Base-by-base conservation (phyloP, 1,140 invertebrate species). In the Samia ricini region DNA sequence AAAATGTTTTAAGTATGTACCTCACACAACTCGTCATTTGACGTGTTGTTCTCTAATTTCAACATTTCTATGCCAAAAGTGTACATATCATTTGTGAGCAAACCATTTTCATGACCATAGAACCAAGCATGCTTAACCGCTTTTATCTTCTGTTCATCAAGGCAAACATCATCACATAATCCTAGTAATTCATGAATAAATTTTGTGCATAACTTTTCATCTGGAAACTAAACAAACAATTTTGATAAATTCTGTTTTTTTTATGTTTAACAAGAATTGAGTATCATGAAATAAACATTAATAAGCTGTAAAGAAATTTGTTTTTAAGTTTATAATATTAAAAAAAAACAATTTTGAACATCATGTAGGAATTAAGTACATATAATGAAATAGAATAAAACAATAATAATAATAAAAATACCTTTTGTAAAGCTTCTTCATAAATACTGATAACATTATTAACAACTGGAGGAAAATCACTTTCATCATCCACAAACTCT, bases 31-130 rank as follows among this genome's bases (percentile, higher is more conserved):
- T 89, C 76, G 19, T 81, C 72, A 50, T 65, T 68, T 7, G 69
- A 64, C 18, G 69, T 66, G 57, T 77, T 71, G 54, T 77, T 68
- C 66, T 88, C 79, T 20, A 83, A 22, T 56, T 85, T 88, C 56
- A 89, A 64, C 52, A 89, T 59, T 22, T 79, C 68, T 33, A 89
- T 75, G 3, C 87, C 85, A 79, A 89, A 88, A 19, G 65, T 72
- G 68, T 85, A 89, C 80, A 89, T 86, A 15, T 87, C 79, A 78
- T 81, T 81, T 21, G 67, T 69, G 5, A 89, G 70, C 12, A 88
- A 57, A 49, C 76, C 81, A 76, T 83, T 81, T 15, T 83, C 80
- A 63, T 85, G 79, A 2, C 83, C 81, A 69, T 76, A 83, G 48
- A 66, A 69, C 85, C 85, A 88, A 0, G 83, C 83, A 23, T 81